A percentile compares a stretch with the other conserved stretches of the same genome.
phyloP scores from a whole-genome alignment of 2,797 vertebrate genomes.

The Lepilemur ruficaudatus region DNA sequence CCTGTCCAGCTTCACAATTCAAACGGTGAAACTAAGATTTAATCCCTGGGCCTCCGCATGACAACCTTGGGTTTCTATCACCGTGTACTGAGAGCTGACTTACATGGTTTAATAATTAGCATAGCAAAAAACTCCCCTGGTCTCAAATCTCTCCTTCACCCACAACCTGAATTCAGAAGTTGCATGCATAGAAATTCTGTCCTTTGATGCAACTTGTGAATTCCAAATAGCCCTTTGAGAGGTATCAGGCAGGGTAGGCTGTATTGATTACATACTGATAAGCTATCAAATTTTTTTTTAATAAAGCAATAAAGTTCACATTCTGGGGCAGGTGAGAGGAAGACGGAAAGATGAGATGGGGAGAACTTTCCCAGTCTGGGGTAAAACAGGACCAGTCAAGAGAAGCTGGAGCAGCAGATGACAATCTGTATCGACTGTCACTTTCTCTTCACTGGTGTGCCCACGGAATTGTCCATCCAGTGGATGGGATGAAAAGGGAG shows the following conservation, averaged over 20 bases:
- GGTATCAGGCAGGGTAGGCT: background rate
- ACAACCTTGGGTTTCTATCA: too few relatives aligned
- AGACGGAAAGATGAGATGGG: too few relatives aligned
- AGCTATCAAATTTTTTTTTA: background rate
- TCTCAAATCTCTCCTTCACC: background rate
- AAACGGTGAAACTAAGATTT: too few relatives aligned
- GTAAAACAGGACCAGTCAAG: background rate
- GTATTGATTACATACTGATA: rapidly evolving
- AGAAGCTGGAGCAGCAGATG: background rate
- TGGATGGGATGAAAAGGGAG: background rate
- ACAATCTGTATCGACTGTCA: rapidly evolving
- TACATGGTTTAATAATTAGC: background rate
- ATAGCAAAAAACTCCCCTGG: background rate
- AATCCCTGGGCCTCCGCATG: too few relatives aligned
- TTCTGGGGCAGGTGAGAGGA: background rate
- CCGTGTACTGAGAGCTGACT: rapidly evolving
- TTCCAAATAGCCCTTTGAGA: background rate
- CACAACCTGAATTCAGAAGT: background rate
- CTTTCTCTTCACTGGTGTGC: rapidly evolving
- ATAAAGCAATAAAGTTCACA: background rate
- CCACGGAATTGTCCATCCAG: rapidly evolving
- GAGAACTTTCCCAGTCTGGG: rapidly evolving
- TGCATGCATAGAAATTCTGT: background rate
- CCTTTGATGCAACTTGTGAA: background rate
- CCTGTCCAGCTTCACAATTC: background rate